A percentile compares a stretch with the other conserved stretches of the same genome.
Evolutionary conservation across 2,113 vertebrate genomes (phyloP).

Genomic region (Ailuropoda melanoleuca): DNA sequence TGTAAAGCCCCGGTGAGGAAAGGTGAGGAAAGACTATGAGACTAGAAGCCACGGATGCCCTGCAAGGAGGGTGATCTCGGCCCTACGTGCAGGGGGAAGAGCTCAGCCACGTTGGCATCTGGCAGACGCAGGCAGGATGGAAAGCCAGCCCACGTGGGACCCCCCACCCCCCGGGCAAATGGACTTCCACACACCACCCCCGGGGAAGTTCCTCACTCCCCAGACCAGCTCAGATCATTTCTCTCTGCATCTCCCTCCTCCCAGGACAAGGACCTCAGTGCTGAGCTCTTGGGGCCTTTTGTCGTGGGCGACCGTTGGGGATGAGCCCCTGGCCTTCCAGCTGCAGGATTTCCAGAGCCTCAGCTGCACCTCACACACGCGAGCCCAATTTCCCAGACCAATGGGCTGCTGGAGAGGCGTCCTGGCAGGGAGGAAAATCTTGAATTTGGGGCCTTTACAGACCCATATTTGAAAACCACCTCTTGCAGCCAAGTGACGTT

Average conservation of each 20-base stretch:
- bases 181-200: no score
- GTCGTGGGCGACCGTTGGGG: not conserved
- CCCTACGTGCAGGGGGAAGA: not conserved
- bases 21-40: not conserved
- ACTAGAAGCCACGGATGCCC: not conserved
- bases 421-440: not conserved
- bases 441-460: no score
- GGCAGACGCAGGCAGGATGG: not conserved
- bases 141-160: not conserved
- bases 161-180: not conserved
- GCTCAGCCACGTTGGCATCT: not conserved
- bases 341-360: not conserved
- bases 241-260: not conserved
- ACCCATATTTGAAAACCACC: not conserved
- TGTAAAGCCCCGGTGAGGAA: accelerated
- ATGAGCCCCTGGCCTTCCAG: not conserved
- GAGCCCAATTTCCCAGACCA: not conserved
- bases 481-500: not conserved
- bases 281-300: not conserved
- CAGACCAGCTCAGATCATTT: accelerated
- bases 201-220: no score
- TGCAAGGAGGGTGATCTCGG: not conserved
- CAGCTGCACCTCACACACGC: accelerated
- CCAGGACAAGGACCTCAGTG: not conserved
- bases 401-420: accelerated